These are phyloP conservation scores for Dryobates pubescens DNA, from an alignment of 2,797 vertebrate species.

Conservation along the genomic window DNA sequence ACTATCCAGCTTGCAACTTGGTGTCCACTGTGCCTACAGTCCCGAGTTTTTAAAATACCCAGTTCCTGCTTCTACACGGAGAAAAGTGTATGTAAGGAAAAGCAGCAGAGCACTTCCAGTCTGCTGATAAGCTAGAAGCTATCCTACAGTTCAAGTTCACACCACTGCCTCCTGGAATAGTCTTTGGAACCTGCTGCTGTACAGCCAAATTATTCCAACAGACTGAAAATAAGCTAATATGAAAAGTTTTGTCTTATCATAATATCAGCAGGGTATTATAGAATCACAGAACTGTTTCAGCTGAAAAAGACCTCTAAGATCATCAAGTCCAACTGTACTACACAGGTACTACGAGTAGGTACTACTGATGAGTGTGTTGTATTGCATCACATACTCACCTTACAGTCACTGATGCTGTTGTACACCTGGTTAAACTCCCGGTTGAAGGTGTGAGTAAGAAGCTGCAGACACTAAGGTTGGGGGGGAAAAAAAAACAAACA, in stretches of 20 bases:
- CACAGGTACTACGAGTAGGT: too few relatives aligned
- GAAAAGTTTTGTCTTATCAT: background rate
- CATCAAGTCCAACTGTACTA: too few relatives aligned
- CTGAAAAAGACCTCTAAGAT: too few relatives aligned
- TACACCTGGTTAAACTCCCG: constrained; percentile 93
- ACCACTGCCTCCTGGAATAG: background rate
- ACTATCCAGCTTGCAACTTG: background rate
- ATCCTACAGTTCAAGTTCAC: background rate
- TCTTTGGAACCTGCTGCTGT: background rate
- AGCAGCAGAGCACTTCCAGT: background rate
- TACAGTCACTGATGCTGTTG: constrained; percentile 96
- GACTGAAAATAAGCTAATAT: background rate
- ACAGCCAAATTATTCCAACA: background rate
- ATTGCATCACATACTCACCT: constrained; percentile 78
- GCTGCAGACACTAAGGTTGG: constrained; percentile 89
- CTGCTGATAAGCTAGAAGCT: background rate
- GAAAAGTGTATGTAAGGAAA: background rate
- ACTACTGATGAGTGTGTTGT: background rate
- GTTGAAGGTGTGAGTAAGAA: constrained; percentile 97
- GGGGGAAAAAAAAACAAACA: background rate
- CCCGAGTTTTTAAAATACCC: background rate
- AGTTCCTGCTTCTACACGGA: background rate
- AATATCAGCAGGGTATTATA: background rate
- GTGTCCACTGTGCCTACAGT: background rate
- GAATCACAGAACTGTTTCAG: too few relatives aligned